Base-by-base conservation (phyloP, 2,113 vertebrate genomes). In the Scomber japonicus region DNA sequence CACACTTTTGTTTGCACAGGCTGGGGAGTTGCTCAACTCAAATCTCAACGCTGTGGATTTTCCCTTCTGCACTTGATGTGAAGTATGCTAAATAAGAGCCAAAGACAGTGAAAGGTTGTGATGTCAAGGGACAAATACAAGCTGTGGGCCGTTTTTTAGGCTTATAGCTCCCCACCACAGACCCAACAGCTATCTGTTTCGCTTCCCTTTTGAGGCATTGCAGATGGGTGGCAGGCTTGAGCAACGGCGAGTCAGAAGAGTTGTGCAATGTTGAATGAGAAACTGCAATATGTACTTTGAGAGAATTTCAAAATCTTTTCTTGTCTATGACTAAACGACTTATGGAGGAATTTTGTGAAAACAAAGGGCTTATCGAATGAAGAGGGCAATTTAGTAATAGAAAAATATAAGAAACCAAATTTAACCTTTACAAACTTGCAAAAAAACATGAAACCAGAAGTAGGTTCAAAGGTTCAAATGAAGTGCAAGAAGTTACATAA, bases 121-220 rank as follows among this genome's bases (percentile, higher is more conserved):
- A 27, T 53, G 53, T 11, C 56, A n/a, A 27, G 48, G 30, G 16
- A 55, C 16, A 14, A 50, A 55, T 27, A 11, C 61, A 21, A 50
- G 15, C 17, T 46, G 46, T 27, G 53, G 77, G 69, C 66, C 63
- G 7, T 74, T 48, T 9, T 21, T 21, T 21, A 21, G 21, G 21
- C n/a, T 16, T 13, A 21, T 51, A 75, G 65, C 55, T 11, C 31
- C 50, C 30, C 3, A 14, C 30, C 11, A 4, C 19, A 27, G 13
- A 11, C 12, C 71, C 40, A 77, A 82, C 88, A 48, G 79, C 61
- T 71, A 46, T 40, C 65, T 63, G 87, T 95, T 95, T 95, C 91
- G 75, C 86, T 95, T 95, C 94, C 92, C 90, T 72, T 85, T 76
- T 74, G 67, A 76, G 67, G 27, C 76, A 51, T 31, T 11, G 21